Base-by-base conservation (phyloP, 2,113 vertebrate species). In the Stercorarius parasiticus region DNA sequence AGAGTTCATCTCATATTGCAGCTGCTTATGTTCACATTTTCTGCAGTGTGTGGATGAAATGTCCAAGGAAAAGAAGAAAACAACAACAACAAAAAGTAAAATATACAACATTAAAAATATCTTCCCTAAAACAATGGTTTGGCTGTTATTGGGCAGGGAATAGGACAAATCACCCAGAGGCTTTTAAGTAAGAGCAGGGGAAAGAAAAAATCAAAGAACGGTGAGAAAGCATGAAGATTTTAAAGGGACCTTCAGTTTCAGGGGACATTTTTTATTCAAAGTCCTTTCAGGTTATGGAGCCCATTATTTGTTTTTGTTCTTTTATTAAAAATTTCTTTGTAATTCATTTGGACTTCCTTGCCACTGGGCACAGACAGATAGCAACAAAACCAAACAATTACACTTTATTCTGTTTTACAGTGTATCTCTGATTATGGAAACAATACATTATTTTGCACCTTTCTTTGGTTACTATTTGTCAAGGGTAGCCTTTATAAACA, bases 381-480 rank as follows among this genome's bases (percentile, higher is more conserved):
- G 86, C 53, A 96, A 94, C 76, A 97, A 92, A 66, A 22, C 13
- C 87, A 97, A 97, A 97, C 95, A 97, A 97, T 93, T 95, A 96
- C 74, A 88, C 96, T 97, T 98, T 97, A 97, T 96, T 96, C 70
- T 82, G 69, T 96, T 97, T 93, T 95, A 89, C 55, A 86, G 74
- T 89, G 47, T 71, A 90, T 96, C 86, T 96, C 67, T 86, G 84
- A 97, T 98, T 97, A 97, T 98, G 80, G 96, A 88, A 97, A 97
- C 94, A 97, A 98, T 97, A 97, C 95, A 97, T 98, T 98, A 90
- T 98, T 98, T 98, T 96, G 83, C 91, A 97, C 93, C 92, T 97
- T 91, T 62, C 91, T 97, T 94, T 95, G 80, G 79, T 96, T 96
- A 64, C 91, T 94, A 83, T 96, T 97, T 95, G 88, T 98, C 97